Evolutionary conservation across 2,888 invertebrate genomes (phyloP).

Genomic region (Polydrusus cervinus): DNA sequence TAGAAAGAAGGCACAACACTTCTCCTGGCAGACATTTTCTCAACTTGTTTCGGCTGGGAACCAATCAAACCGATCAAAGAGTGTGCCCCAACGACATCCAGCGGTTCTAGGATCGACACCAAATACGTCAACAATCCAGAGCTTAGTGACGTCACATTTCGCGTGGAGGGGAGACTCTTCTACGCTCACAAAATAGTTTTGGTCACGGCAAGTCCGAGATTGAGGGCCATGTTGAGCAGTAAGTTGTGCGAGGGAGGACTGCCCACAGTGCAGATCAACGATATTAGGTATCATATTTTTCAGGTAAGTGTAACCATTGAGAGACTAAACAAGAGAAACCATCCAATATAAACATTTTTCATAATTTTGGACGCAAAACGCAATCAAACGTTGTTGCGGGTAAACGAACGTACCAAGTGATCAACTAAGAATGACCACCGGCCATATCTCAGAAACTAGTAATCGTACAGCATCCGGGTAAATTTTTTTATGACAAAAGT

Average conservation of each 20-base stretch:
- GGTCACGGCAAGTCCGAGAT: conserved; percentile 90
- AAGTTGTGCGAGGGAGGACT: conserved; percentile 83
- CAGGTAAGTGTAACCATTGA: conserved; percentile 75
- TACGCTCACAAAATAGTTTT: conserved; percentile 96
- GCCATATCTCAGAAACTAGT: too few relatives aligned
- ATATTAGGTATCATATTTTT: conserved; percentile 93
- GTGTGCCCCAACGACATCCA: conserved; percentile 77
- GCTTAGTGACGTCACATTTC: conserved; percentile 92
- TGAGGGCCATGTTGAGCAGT: conserved; percentile 88
- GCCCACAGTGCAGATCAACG: conserved; percentile 93
- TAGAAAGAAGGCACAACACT: conserved; percentile 92
- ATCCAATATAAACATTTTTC: too few relatives aligned
- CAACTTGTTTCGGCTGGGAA: conserved; percentile 92
- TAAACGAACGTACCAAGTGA: too few relatives aligned
- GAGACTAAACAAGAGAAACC: too few relatives aligned
- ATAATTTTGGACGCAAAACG: too few relatives aligned
- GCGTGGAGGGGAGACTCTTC: conserved; percentile 92
- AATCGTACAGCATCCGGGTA: too few relatives aligned
- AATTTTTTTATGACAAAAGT: too few relatives aligned
- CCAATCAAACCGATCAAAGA: conserved; percentile 85
- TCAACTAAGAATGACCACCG: too few relatives aligned
- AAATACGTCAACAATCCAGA: conserved; percentile 96
- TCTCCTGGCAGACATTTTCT: conserved; percentile 90
- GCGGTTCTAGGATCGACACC: conserved; percentile 89
- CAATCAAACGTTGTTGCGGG: too few relatives aligned